phyloP scores from a whole-genome alignment of 2,888 invertebrate species.

The Boloria euphrosyne region DNA sequence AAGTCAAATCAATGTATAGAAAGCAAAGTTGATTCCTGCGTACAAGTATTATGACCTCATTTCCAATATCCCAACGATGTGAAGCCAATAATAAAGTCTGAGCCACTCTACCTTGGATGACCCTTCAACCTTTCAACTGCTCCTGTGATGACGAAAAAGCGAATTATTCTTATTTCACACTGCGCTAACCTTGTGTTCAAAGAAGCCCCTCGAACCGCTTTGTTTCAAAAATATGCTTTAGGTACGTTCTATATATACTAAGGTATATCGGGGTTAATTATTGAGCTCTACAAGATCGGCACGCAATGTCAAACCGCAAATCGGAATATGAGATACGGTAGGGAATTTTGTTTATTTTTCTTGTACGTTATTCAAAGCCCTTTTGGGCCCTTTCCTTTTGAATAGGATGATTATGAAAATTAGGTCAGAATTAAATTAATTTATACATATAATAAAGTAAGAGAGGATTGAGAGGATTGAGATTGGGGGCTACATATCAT shows the following conservation, averaged over 20 bases:
- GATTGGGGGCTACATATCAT: too few species aligned
- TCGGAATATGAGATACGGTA: constrained; percentile 40
- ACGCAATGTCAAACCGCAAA: constrained; percentile 48
- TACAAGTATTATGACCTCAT: constrained; percentile 63
- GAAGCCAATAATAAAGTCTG: constrained; percentile 78
- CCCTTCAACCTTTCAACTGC: constrained; percentile 69
- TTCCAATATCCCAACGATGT: constrained; percentile 58
- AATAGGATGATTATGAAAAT: too few species aligned
- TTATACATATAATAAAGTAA: too few species aligned
- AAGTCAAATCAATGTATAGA: constrained; percentile 34
- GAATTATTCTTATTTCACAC: constrained; percentile 74
- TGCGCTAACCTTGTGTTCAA: constrained; percentile 55
- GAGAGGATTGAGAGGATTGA: too few species aligned
- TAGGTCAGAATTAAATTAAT: too few species aligned
- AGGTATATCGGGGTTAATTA: constrained; percentile 58
- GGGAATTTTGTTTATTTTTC: constrained; percentile 32
- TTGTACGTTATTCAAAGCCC: constrained; percentile 2
- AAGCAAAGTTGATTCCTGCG: constrained; percentile 36
- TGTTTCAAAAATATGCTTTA: constrained; percentile 55
- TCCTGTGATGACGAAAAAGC: constrained; percentile 69
- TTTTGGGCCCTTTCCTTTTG: too few species aligned
- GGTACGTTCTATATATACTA: constrained; percentile 41
- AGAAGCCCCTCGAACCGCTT: constrained; percentile 57
- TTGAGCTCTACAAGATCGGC: constrained; percentile 51
- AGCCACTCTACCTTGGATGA: constrained; percentile 70